Percentiles rank a stretch among this genome's conserved stretches.
Conservation (phyloP, 2,113 vertebrate genomes). For the Anser brachyrhynchus region DNA sequence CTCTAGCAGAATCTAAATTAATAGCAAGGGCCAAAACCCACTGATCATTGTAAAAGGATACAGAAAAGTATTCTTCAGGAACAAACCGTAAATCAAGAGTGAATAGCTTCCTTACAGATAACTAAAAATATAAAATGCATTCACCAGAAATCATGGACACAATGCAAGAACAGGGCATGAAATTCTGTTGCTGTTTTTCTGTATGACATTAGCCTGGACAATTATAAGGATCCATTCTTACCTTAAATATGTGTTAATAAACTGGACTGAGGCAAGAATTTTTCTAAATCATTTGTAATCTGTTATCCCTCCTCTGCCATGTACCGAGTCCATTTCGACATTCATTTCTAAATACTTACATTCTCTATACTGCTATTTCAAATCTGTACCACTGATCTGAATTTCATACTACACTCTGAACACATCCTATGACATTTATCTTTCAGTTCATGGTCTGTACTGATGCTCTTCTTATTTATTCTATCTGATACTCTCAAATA, state of each 20-base stretch:
- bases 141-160: neutral
- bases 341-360: neutral
- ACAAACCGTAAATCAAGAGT: neutral
- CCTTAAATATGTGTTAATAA: neutral
- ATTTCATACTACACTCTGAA: neutral
- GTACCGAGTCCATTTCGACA: neutral
- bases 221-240: neutral
- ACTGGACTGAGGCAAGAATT: neutral
- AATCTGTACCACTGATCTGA: neutral
- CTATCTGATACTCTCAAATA: conserved; percentile 21
- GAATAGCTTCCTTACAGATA: neutral
- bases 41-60: neutral
- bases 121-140: neutral
- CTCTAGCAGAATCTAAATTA: neutral
- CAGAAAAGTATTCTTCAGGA: neutral
- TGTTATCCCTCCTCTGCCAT: neutral
- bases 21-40: neutral
- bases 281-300: neutral
- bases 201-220: fast-evolving
- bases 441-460: neutral
- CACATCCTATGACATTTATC: neutral
- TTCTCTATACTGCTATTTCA: neutral
- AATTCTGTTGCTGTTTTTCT: neutral
- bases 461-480: conserved; percentile 23
- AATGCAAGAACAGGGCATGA: neutral